A percentile compares a stretch with the other conserved stretches of the same genome.
Conservation (phyloP, 2,888 invertebrate genomes). For the Athripsodes cinereus region DNA sequence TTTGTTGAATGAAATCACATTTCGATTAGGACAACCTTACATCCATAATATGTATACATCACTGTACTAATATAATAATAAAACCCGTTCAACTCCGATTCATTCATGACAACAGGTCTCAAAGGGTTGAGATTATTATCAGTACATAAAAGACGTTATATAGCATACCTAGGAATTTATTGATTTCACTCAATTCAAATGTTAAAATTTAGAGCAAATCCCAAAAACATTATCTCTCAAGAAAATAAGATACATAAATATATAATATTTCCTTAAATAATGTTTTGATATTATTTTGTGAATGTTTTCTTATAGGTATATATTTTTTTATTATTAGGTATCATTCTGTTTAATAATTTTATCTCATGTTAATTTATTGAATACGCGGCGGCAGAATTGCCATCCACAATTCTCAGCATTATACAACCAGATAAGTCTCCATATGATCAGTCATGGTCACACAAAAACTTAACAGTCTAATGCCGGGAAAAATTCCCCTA, state of each 20-base stretch:
- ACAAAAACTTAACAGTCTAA: too few species aligned
- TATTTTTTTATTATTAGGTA: not conserved
- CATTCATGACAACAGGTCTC: not conserved
- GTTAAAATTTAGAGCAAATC: too few species aligned
- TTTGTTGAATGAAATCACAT: not conserved
- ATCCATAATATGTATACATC: not conserved
- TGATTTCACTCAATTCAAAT: not conserved
- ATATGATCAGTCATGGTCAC: too few species aligned
- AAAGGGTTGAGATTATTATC: not conserved
- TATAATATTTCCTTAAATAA: too few species aligned
- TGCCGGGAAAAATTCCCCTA: too few species aligned
- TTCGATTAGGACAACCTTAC: not conserved
- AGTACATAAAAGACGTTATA: not conserved
- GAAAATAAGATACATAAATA: too few species aligned
- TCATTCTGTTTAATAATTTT: not conserved
- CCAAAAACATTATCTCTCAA: too few species aligned
- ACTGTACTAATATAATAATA: not conserved
- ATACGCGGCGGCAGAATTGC: too few species aligned
- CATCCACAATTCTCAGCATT: too few species aligned
- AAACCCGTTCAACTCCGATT: not conserved
- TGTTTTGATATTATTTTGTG: not conserved
- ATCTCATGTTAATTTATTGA: too few species aligned
- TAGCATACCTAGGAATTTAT: not conserved
- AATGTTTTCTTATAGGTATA: not conserved
- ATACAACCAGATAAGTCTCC: too few species aligned